Evolutionary conservation across 2,888 invertebrate species (phyloP), one percentile per base, ranked within the genome.

Genomic region (Agonopterix subpropinquella): DNA sequence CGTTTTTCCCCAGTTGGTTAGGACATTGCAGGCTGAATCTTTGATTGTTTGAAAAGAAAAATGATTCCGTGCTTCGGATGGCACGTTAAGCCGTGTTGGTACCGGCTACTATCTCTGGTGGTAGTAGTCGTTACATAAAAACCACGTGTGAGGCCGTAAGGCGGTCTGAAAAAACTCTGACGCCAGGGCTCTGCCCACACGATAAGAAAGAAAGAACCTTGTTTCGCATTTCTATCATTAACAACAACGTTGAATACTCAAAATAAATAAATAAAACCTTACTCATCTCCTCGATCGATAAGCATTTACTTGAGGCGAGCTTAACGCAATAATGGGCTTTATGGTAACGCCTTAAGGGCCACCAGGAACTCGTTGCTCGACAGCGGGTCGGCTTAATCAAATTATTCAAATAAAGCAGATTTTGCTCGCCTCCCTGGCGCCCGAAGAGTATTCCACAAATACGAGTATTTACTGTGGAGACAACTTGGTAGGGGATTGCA

Each of bases 341-440:
- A 63, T 63, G 57, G 51, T 55, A 54, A 58, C 52, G 53, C 49
- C 51, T 56, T 62, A 67, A 60, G 56, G 57, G 47, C 53, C 48
- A 39, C 53, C 48, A 39, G 39, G 39, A 39, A 11, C 39, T 39
- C 10, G n/a, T 10, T n/a, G 39, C 55, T 35, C 53, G 61, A 56
- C 56, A 62, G 64, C 58, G 65, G 63, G 55, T 47, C 53, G 68
- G 71, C 72, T 78, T 80, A 81, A 82, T 84, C 73, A 80, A 81
- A 83, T 84, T 82, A 85, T 84, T 81, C 80, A 81, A 82, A 81
- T 81, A 77, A 70, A 80, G 71, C 66, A 70, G 75, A 75, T 73
- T 70, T 70, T 60, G 59, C 67, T 72, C 76, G 80, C 66, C 75
- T 66, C 57, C 48, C 57, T 66, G 77, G 77, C 80, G 79, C 78